phyloP scores from a whole-genome alignment of 2,888 invertebrate genomes.

The Nemoura dubitans region DNA sequence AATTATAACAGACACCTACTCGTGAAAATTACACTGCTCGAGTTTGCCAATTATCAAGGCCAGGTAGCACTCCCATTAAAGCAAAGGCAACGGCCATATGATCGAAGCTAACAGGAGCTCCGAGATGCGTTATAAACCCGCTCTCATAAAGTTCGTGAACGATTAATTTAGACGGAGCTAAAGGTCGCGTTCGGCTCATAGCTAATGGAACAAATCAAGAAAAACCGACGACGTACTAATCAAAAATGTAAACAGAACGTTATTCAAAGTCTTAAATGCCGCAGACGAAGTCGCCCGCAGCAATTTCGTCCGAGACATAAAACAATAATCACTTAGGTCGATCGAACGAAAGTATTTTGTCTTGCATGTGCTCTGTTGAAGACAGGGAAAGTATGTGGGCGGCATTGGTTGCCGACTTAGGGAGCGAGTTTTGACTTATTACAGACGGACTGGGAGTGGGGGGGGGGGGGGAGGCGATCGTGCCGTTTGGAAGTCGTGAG shows the following conservation, averaged over 20 bases:
- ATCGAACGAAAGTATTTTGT: background rate
- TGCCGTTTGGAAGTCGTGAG: background rate
- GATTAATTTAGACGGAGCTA: background rate
- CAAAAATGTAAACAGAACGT: background rate
- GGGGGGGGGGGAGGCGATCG: background rate
- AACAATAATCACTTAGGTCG: background rate
- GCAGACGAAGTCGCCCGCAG: background rate
- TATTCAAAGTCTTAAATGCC: slow-evolving; percentile 5
- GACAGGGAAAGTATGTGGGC: background rate
- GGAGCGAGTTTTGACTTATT: too few relatives aligned
- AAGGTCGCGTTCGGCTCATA: background rate
- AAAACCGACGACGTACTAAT: background rate
- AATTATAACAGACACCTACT: background rate
- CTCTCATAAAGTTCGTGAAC: background rate
- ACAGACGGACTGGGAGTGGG: background rate
- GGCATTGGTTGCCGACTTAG: background rate
- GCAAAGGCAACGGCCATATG: too few relatives aligned
- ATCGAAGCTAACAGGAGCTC: too few relatives aligned
- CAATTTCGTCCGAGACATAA: background rate
- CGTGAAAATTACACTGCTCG: background rate
- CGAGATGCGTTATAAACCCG: background rate
- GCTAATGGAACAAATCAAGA: background rate
- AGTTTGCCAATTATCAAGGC: background rate
- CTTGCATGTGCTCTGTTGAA: too few relatives aligned
- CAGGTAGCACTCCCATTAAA: too few relatives aligned